Evolutionary conservation across 2,888 invertebrate genomes (phyloP), one percentile per base, ranked within the genome.

Genomic region (Pseudococcus viburni): DNA sequence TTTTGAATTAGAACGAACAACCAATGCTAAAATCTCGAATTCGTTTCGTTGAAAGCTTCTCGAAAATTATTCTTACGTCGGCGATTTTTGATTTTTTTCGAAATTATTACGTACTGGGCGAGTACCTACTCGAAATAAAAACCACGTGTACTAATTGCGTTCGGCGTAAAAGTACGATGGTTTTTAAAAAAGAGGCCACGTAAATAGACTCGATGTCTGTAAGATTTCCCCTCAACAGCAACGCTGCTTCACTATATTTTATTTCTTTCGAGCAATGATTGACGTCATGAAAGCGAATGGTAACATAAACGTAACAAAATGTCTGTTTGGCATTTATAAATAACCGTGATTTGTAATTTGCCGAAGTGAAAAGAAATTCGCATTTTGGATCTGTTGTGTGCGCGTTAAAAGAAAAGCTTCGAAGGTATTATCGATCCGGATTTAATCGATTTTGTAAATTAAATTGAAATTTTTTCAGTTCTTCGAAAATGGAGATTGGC

Each of bases 241-340:
- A 33, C 26, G 26, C 22, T 17, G 3, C 73, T 33, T 73, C 9
- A 26, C 73, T 33, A 73, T 33, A 73, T 73, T 33, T 73, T 73
- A 22, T 73, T 22, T 73, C 33, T 73, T 73, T 73, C 73, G 73
- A 11, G 73, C 22, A 73, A 73, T 73, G 33, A 73, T 73, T 73
- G 73, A 73, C 73, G 73, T 73, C 73, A 73, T 73, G 26, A 33
- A 73, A 73, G 73, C 33, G 73, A 73, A 26, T 73, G 33, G 73
- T 73, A 73, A 73, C 73, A 26, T 73, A 73, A 73, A 73, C 73
- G 33, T 73, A 73, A 73, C 33, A 73, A 73, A 73, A 73, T 73
- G 73, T 73, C 73, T 73, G 73, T 73, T 26, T 73, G 73, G 73
- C 73, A 73, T 73, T 73, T 73, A 73, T 73, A 73, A 73, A 73